Evolutionary conservation across 2,113 vertebrate genomes (phyloP), one percentile per base, ranked within the genome.

Genomic region (Fulica atra): DNA sequence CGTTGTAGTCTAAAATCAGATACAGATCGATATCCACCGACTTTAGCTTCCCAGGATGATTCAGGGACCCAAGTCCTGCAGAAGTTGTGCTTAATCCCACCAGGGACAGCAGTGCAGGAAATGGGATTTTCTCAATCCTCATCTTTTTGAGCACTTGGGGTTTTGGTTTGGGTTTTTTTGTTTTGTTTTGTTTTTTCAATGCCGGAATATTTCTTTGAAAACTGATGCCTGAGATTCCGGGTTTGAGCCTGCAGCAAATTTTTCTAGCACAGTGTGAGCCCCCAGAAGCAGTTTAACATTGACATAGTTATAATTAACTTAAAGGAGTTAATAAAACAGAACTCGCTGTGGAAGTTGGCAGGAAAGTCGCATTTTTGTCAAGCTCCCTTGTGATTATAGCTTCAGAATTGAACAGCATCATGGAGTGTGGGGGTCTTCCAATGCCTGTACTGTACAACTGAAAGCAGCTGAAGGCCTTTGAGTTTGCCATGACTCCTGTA

Each of bases 241-340:
- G 4, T 60, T 56, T 5, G 63, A 91, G 80, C 83, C 57, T 46
- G 1, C 42, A 94, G 53, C 11, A 19, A 21, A 51, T 81, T 87
- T 96, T 89, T 83, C 44, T 50, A 60, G 54, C 72, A 42, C 42
- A 40, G 42, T 29, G 50, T 57, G 79, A 88, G 51, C 56, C 81
- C 74, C 29, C 60, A 46, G 89, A 38, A 85, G 23, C 35, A 33
- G 20, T 53, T 90, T 21, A 87, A 84, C 38, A 5, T 36, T 69
- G 76, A 59, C 82, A 79, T 50, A 89, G 33, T 38, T 81, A 64
- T 89, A 88, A 90, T 92, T 61, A 79, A 93, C 74, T 74, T 66
- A 29, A 63, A 73, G 78, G 73, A 81, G 21, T 84, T 78, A 59
- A 46, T 42, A 73, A 81, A 80, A 24, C 59, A 80, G 68, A 90